Evolutionary conservation across 2,113 vertebrate genomes (phyloP), one percentile per base, ranked within the genome.

Genomic region (Cervus canadensis): DNA sequence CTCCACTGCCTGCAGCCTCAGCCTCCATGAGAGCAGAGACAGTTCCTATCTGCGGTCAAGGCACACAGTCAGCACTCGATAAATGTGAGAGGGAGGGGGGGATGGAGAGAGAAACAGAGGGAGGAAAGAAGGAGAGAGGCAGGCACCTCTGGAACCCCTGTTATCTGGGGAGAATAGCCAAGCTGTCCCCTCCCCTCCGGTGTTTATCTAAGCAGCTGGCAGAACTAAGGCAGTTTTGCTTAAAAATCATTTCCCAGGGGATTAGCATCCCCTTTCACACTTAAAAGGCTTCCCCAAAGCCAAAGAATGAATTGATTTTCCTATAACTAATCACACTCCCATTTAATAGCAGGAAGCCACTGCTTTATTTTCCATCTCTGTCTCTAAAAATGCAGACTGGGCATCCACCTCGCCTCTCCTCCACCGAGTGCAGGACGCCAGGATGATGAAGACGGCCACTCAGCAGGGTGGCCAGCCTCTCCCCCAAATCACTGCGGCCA

Each of bases 201-300:
- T 94, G 94, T 96, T 95, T 96, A 97, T 96, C 95, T 96, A 97
- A 97, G 93, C 97, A 98, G 95, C 91, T 93, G 97, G 95, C 91
- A 98, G 97, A 94, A 97, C 95, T 97, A 97, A 98, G 96, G 92
- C 96, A 85, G 67, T 78, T 97, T 98, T 98, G 97, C 97, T 98
- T 98, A 98, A 98, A 98, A 98, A 98, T 95, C 96, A 98, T 98
- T 97, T 91, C 98, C 87, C 94, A 64, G 56, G 82, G 96, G 94
- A 98, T 99, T 98, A 98, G 97, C 94, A 97, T 92, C 97, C 97
- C 97, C 98, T 98, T 93, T 97, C 98, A 98, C 96, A 96, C 97
- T 98, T 97, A 98, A 98, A 99, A 98, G 97, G 95, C 78, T 98
- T 97, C 96, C 97, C 95, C 98, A 92, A 94, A 98, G 92, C 90